A percentile compares a stretch with the other conserved stretches of the same genome.
Evolutionary conservation across 2,888 invertebrate genomes (phyloP).

Genomic region (Tolmerus cingulatus): DNA sequence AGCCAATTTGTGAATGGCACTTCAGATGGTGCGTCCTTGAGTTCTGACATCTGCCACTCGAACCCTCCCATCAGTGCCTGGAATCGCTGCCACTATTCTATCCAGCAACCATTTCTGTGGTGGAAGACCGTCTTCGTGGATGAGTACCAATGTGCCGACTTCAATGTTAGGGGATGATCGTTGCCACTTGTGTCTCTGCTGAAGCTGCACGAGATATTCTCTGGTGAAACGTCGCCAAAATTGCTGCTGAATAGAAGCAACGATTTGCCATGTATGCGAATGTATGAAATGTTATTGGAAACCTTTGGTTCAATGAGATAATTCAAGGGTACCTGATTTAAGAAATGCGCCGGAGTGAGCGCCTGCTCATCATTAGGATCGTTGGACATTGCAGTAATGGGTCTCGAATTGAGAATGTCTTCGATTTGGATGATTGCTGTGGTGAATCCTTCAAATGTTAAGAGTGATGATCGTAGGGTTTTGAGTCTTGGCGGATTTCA

Average conservation of each 20-base stretch:
- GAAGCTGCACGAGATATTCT: not conserved
- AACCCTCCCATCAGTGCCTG: not conserved
- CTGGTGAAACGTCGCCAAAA: not conserved
- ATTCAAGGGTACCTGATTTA: not conserved
- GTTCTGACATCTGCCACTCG: not conserved
- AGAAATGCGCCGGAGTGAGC: not conserved
- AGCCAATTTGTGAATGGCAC: not conserved
- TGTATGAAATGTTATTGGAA: not conserved
- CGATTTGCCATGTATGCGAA: not conserved
- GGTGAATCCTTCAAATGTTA: not conserved
- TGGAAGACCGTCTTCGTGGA: not conserved
- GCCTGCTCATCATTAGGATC: not conserved
- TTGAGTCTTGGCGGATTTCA: not conserved
- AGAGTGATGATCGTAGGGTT: not conserved
- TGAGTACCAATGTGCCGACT: not conserved
- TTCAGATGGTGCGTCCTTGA: not conserved
- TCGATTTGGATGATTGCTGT: not conserved
- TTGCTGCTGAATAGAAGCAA: not conserved
- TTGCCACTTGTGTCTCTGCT: not conserved
- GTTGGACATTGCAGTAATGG: not conserved
- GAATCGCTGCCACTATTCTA: not conserved
- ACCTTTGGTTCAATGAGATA: not conserved
- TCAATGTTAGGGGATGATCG: no score
- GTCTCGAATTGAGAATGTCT: not conserved
- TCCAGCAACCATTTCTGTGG: not conserved